phyloP scores from a whole-genome alignment of 2,888 invertebrate species.

The Gymnoscelis rufifasciata region DNA sequence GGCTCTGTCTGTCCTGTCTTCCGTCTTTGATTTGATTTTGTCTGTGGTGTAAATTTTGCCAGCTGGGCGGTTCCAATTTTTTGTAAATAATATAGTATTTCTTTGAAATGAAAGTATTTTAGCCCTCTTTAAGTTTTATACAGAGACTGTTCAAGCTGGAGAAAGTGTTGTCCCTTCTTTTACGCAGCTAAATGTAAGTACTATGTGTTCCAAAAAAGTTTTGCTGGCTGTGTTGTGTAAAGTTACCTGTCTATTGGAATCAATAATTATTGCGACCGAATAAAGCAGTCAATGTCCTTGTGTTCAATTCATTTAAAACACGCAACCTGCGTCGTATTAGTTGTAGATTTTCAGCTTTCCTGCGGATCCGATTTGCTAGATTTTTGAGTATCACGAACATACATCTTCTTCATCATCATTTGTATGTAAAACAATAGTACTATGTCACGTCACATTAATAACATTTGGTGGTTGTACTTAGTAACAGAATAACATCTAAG shows the following conservation, averaged over 20 bases:
- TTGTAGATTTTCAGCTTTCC: background rate
- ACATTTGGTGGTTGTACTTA: no score
- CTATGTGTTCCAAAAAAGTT: background rate
- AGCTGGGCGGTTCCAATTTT: slow-evolving; percentile 69
- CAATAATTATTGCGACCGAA: slow-evolving; percentile 35
- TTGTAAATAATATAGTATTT: slow-evolving; percentile 27
- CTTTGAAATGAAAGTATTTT: background rate
- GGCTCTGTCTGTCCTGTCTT: no score
- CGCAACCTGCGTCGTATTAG: background rate
- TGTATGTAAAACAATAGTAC: no score
- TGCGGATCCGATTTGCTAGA: no score
- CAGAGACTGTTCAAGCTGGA: background rate
- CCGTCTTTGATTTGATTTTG: slow-evolving; percentile 6
- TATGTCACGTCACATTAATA: no score
- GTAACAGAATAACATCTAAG: no score
- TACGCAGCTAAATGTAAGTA: slow-evolving; percentile 23
- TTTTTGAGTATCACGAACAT: no score
- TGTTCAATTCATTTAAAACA: background rate
- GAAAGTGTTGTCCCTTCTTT: slow-evolving; percentile 6
- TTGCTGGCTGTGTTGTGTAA: slow-evolving; percentile 13
- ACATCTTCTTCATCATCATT: no score
- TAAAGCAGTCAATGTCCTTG: slow-evolving; percentile 4
- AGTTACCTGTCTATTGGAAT: slow-evolving; percentile 40
- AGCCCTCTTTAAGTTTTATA: background rate
- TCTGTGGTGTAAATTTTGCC: slow-evolving; percentile 53